Conservation (phyloP, 2,113 vertebrate species). For the Reinhardtius hippoglossoides region DNA sequence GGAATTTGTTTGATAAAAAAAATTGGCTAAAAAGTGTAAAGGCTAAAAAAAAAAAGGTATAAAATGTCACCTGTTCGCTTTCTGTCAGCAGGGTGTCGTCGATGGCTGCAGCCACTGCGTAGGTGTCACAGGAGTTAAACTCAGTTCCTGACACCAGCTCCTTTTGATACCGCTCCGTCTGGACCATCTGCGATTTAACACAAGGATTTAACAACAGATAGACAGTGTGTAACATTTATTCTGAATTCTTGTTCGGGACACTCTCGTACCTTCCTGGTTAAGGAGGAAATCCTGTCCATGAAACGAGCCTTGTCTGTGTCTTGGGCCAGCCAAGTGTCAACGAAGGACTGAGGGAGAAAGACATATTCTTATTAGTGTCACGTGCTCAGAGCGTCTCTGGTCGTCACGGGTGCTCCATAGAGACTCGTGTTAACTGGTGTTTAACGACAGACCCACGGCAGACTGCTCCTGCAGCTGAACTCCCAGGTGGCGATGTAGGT, state of each 20-base stretch:
- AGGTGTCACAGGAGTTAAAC: constrained; percentile 82
- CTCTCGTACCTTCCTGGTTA: not conserved
- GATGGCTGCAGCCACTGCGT: constrained; percentile 82
- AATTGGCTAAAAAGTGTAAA: too few species aligned
- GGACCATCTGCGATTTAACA: not conserved
- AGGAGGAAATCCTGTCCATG: not conserved
- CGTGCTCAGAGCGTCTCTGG: not conserved
- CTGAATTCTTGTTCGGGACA: not conserved
- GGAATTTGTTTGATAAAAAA: too few species aligned
- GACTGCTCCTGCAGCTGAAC: constrained; percentile 73
- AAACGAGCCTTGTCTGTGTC: constrained; percentile 76
- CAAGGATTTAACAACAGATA: not conserved
- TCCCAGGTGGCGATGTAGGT: constrained; percentile 84
- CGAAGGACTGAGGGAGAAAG: constrained; percentile 75
- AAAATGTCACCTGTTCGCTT: constrained; percentile 41
- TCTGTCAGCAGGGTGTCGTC: constrained; percentile 67
- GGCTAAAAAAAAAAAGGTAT: too few species aligned
- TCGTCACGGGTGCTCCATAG: not conserved
- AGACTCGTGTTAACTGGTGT: not conserved
- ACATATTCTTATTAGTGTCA: not conserved
- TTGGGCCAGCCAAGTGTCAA: constrained; percentile 73
- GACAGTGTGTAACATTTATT: not conserved
- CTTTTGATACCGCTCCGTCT: constrained; percentile 39
- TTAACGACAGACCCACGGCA: constrained; percentile 77
- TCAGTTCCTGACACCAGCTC: constrained; percentile 58